phyloP scores from a whole-genome alignment of 2,888 invertebrate genomes.

The Bellardia bayeri region DNA sequence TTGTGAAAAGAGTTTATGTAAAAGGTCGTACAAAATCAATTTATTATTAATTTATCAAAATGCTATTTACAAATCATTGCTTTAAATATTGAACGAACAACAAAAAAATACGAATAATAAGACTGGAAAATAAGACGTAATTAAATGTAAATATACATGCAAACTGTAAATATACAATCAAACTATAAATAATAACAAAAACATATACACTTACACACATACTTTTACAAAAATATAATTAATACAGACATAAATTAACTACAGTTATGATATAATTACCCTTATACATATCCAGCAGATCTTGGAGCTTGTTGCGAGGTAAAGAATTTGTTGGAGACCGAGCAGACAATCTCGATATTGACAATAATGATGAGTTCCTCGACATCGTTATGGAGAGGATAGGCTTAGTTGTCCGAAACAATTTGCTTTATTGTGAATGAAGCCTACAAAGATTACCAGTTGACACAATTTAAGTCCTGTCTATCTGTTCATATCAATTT shows the following conservation, averaged over 20 bases:
- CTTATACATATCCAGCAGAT: not conserved
- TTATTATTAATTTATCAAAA: not conserved
- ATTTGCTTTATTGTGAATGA: too few species aligned
- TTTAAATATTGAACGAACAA: not conserved
- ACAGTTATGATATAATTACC: not conserved
- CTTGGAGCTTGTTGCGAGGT: too few species aligned
- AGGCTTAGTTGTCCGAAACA: too few species aligned
- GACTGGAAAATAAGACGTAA: constrained; percentile 39
- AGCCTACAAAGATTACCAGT: too few species aligned
- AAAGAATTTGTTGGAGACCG: too few species aligned
- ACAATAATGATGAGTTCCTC: too few species aligned
- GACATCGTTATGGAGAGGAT: too few species aligned
- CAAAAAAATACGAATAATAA: not conserved
- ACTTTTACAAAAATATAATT: not conserved
- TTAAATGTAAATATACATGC: constrained; percentile 50
- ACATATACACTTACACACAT: not conserved
- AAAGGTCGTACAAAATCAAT: not conserved
- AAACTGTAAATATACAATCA: constrained; percentile 34
- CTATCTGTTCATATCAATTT: too few species aligned
- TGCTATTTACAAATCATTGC: not conserved
- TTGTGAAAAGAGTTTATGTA: too few species aligned
- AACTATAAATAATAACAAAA: constrained; percentile 16
- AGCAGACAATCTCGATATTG: too few species aligned
- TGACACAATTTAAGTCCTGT: too few species aligned
- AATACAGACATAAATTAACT: constrained; percentile 14